phyloP scores from a whole-genome alignment of 2,888 invertebrate genomes.

The Apamea epomidion region DNA sequence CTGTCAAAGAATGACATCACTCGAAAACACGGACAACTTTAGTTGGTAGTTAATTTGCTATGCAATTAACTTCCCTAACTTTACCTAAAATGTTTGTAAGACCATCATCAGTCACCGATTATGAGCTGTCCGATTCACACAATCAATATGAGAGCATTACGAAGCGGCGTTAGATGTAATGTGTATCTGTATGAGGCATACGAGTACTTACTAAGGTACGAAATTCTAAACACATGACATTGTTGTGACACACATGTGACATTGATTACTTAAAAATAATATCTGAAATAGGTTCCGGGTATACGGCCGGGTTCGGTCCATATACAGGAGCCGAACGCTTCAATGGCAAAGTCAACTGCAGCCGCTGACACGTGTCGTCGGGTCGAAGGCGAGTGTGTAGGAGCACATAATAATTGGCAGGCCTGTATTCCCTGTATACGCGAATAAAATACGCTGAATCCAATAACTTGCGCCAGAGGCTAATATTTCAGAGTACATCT shows the following conservation, averaged over 20 bases:
- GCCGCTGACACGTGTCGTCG: background rate
- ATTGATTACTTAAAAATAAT: no score
- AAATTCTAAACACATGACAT: no score
- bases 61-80: background rate
- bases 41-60: background rate
- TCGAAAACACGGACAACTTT: background rate
- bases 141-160: background rate
- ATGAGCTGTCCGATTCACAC: no score
- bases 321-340: background rate
- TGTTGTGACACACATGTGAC: no score
- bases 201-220: no score
- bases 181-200: no score
- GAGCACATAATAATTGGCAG: background rate
- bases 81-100: background rate
- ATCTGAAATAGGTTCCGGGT: no score
- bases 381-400: background rate
- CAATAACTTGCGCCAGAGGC: conserved; percentile 60
- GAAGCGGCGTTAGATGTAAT: background rate
- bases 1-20: background rate
- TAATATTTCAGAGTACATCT: conserved; percentile 78
- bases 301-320: no score
- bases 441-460: conserved; percentile 29
- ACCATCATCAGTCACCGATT: background rate
- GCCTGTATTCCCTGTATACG: background rate
- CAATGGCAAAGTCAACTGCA: background rate